These are phyloP conservation scores for Lepidothrix coronata DNA, from an alignment of 2,113 vertebrate species.

Conservation along the genomic window DNA sequence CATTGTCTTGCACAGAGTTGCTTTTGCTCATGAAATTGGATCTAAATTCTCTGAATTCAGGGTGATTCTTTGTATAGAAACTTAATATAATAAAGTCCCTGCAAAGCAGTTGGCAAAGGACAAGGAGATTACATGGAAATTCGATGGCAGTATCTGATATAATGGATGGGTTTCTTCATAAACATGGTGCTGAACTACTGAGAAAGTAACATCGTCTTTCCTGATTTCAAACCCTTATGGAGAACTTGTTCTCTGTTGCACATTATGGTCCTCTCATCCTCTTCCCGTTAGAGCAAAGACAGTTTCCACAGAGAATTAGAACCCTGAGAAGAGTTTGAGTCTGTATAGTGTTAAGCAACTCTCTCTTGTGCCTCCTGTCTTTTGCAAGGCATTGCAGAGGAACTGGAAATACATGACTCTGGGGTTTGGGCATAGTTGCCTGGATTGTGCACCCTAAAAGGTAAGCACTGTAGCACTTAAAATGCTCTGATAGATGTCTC, in stretches of 20 bases:
- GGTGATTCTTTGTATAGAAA: background rate
- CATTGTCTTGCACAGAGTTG: background rate
- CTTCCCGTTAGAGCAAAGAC: background rate
- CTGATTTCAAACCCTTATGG: background rate
- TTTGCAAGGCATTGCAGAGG: background rate
- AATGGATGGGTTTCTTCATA: background rate
- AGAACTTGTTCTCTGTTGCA: background rate
- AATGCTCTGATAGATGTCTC: background rate
- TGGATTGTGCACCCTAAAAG: background rate
- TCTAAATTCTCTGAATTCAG: conserved; percentile 5
- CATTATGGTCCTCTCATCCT: background rate
- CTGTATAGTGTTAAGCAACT: background rate
- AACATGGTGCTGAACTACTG: background rate
- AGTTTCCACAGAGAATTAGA: background rate
- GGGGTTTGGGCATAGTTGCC: background rate
- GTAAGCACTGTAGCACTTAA: background rate
- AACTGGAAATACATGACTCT: background rate
- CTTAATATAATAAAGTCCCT: background rate
- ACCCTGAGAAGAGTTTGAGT: background rate
- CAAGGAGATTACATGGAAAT: background rate
- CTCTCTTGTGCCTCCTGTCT: background rate
- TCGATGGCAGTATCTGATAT: background rate
- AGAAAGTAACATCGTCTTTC: background rate
- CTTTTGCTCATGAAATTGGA: background rate
- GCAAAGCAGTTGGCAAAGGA: background rate